These are phyloP conservation scores for Neoaliturus tenellus DNA, from an alignment of 2,888 invertebrate species.

Conservation along the genomic window DNA sequence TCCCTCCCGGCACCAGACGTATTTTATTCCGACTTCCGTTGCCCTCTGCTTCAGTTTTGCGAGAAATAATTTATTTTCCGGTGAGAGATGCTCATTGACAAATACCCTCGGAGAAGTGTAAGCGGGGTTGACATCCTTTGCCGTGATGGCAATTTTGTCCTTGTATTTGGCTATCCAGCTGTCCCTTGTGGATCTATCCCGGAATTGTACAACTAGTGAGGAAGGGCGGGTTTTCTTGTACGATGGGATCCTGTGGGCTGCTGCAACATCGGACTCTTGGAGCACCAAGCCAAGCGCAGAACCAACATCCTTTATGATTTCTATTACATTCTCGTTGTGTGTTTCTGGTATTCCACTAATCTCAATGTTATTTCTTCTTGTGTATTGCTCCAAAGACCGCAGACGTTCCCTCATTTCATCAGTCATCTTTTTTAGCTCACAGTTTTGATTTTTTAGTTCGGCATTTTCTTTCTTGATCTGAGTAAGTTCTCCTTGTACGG, in stretches of 20 bases:
- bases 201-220: conserved; percentile 23
- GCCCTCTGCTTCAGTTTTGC: too few species aligned
- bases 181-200: neutral
- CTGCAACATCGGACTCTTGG: neutral
- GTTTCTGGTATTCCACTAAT: conserved; percentile 11
- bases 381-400: neutral
- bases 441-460: neutral
- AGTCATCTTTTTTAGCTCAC: neutral
- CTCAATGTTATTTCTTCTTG: conserved; percentile 9
- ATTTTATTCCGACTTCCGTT: too few species aligned
- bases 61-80: too few species aligned
- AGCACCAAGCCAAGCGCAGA: conserved; percentile 1
- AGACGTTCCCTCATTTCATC: neutral
- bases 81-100: conserved; percentile 38
- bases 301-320: neutral
- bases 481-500: too few species aligned
- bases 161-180: conserved; percentile 24
- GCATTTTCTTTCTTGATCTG: too few species aligned
- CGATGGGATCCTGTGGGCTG: conserved; percentile 37
- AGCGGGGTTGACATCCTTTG: conserved; percentile 21
- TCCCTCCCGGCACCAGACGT: too few species aligned
- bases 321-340: neutral
- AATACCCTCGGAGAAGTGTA: neutral
- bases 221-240: neutral
- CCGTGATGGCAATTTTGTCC: neutral